Conservation (phyloP, 2,113 vertebrate species). For the Pycnonotus jocosus region DNA sequence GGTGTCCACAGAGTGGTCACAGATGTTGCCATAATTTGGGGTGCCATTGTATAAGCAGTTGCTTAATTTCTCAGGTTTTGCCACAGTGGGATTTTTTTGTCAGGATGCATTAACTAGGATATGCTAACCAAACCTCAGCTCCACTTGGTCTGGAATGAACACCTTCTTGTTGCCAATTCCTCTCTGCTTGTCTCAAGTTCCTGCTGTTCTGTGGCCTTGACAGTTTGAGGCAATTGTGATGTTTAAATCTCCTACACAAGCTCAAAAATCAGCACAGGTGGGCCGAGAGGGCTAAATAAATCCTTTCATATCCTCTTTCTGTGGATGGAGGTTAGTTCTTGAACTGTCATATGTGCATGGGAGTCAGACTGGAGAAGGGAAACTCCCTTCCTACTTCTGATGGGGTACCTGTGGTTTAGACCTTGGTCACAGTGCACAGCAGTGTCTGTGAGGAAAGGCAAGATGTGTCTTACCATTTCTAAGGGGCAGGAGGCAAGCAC, state of each 20-base stretch:
- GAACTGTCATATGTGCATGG: rapidly evolving
- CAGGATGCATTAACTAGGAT: background rate
- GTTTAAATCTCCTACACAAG: background rate
- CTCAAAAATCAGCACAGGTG: background rate
- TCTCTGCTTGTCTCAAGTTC: background rate
- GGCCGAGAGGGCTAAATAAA: background rate
- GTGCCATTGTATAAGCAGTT: background rate
- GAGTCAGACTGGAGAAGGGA: background rate
- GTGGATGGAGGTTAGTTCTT: background rate
- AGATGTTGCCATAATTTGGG: background rate
- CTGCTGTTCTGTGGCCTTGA: background rate
- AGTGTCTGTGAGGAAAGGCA: background rate
- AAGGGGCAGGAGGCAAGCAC: background rate
- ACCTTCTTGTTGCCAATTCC: background rate
- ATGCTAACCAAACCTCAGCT: background rate
- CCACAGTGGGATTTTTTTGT: background rate
- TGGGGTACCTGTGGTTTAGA: background rate
- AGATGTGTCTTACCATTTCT: background rate
- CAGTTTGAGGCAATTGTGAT: background rate
- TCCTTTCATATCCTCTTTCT: background rate
- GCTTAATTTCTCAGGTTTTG: background rate
- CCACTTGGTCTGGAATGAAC: background rate
- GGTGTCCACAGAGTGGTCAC: background rate
- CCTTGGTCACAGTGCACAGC: rapidly evolving
- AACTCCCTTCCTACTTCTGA: background rate